phyloP scores from a whole-genome alignment of 2,113 vertebrate species.

The Ictalurus furcatus region DNA sequence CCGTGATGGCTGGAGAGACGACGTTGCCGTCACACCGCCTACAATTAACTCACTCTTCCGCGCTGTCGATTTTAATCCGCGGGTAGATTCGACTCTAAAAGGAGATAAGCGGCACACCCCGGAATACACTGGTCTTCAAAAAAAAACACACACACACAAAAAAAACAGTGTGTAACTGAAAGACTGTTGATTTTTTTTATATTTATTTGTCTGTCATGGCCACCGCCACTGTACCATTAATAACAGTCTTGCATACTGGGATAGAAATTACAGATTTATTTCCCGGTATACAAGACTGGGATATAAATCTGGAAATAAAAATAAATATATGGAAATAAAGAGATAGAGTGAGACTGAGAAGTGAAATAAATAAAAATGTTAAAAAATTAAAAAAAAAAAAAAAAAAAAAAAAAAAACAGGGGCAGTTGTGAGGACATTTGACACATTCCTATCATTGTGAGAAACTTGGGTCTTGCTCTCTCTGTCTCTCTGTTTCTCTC shows the following conservation, averaged over 20 bases:
- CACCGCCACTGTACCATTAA: not conserved
- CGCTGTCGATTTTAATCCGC: not conserved
- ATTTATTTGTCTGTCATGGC: not conserved
- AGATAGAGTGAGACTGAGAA: not conserved
- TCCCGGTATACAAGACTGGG: no score
- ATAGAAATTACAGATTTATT: not conserved
- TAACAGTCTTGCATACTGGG: not conserved
- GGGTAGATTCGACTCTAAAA: not conserved
- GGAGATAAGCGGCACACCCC: not conserved
- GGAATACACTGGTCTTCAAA: not conserved
- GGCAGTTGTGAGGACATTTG: not conserved
- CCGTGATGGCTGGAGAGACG: not conserved
- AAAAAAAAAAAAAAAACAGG: no score
- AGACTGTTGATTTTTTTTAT: no score
- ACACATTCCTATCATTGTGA: not conserved
- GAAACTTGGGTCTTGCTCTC: not conserved
- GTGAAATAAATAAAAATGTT: not conserved
- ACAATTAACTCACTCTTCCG: not conserved
- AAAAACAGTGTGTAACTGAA: no score
- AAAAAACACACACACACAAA: no score
- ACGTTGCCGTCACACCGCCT: conserved; percentile 13
- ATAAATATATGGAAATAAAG: not conserved
- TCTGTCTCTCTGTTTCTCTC: not conserved
- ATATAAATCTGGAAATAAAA: no score
- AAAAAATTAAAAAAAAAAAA: no score